Evolutionary conservation across 64 coral and sea anemone genomes (phyloP).

Genomic region (Dendrophyllia cribrosa): DNA sequence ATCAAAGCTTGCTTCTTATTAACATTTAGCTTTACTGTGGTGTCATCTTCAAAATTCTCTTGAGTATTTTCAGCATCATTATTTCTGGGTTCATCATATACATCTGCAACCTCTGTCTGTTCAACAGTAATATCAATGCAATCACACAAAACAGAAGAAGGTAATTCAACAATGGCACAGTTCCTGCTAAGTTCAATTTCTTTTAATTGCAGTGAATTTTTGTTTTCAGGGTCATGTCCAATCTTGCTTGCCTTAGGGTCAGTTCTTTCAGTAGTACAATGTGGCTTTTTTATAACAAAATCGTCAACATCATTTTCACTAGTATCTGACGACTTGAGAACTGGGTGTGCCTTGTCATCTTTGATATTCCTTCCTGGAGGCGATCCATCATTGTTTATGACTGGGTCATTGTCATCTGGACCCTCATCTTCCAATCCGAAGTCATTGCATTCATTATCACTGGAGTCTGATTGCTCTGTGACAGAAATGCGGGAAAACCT

Average conservation of each 20-base stretch:
- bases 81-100: not conserved
- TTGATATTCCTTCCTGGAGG: not conserved
- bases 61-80: not conserved
- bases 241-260: not conserved
- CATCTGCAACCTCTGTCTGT: not conserved
- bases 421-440: not conserved
- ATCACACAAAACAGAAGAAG: conserved; percentile 1
- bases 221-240: not conserved
- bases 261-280: not conserved
- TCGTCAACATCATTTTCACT: conserved; percentile 11
- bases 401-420: not conserved
- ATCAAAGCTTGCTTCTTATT: not conserved
- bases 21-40: not conserved
- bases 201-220: not conserved
- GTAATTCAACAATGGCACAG: conserved; percentile 11
- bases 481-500: conserved; percentile 25
- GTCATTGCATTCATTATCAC: conserved; percentile 24
- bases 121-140: not conserved
- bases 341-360: not conserved
- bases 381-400: not conserved
- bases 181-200: not conserved
- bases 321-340: not conserved
- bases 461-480: conserved; percentile 9
- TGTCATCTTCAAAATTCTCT: not conserved
- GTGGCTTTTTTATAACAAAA: not conserved